These are phyloP conservation scores for Porites divaricata DNA, from an alignment of 92 coral and sea anemone genomes.

Conservation along the genomic window DNA sequence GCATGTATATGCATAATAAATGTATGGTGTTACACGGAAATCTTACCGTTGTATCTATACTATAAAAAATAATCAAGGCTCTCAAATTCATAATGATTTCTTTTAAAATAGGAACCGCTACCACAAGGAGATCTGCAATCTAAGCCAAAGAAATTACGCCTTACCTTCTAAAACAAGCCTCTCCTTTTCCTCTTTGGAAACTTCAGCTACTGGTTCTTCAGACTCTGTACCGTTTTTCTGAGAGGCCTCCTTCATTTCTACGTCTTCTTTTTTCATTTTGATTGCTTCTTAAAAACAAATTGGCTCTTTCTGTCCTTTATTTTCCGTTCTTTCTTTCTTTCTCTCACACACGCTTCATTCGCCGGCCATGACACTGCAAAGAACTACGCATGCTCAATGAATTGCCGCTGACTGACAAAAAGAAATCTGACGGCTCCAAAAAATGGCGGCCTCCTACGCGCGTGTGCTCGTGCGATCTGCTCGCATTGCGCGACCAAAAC, in stretches of 20 bases:
- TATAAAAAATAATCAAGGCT: no score
- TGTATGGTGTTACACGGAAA: no score
- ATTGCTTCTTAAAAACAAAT: neutral
- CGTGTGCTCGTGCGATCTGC: neutral
- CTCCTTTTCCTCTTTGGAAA: conserved; percentile 92
- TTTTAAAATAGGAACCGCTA: no score
- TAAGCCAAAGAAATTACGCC: neutral
- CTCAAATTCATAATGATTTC: no score
- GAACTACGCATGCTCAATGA: conserved; percentile 10
- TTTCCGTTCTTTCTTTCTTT: neutral
- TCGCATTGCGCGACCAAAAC: neutral
- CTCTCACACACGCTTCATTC: conserved; percentile 12
- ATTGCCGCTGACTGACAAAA: conserved; percentile 16
- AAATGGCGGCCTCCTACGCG: conserved; percentile 13
- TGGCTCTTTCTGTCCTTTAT: no score
- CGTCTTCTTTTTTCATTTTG: conserved; percentile 81
- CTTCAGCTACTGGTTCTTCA: conserved; percentile 78
- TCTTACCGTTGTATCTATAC: no score
- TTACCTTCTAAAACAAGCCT: conserved; percentile 94
- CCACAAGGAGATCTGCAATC: no score
- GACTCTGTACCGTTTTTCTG: conserved; percentile 53
- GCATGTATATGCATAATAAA: no score
- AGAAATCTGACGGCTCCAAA: neutral
- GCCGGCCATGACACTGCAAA: conserved; percentile 73
- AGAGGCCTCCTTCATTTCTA: conserved; percentile 92